phyloP scores from a whole-genome alignment of 2,113 vertebrate species.

The Lagopus muta region DNA sequence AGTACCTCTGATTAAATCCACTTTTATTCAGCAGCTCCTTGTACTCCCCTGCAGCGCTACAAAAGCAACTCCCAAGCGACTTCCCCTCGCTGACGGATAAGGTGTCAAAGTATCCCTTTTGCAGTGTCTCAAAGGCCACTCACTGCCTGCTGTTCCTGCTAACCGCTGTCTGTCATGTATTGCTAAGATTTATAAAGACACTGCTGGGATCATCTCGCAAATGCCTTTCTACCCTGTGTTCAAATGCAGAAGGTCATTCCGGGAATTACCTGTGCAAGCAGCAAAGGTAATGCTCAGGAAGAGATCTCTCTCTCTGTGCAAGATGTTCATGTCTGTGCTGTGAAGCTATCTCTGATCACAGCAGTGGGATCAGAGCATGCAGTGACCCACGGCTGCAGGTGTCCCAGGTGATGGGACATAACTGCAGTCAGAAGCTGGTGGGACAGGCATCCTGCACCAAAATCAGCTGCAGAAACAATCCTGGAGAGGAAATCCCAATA shows the following conservation, averaged over 20 bases:
- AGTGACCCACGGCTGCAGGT: neutral
- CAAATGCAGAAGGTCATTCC: constrained; percentile 1
- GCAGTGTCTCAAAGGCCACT: constrained; percentile 20
- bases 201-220: neutral
- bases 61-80: constrained; percentile 26
- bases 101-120: constrained; percentile 45
- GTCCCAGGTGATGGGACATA: accelerated
- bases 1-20: constrained; percentile 64
- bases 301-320: neutral
- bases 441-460: neutral
- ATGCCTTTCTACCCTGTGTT: neutral
- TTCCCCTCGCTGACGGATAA: neutral
- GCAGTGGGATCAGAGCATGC: neutral
- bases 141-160: constrained; percentile 2
- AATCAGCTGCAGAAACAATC: neutral
- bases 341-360: neutral
- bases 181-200: neutral
- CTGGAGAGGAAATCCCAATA: neutral
- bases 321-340: accelerated
- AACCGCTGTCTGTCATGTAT: constrained; percentile 8
- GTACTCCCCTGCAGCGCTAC: constrained; percentile 11
- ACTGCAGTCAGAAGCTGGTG: neutral
- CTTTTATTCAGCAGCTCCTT: constrained; percentile 13
- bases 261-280: neutral
- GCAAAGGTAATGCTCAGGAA: neutral